These are phyloP conservation scores for Drosophila erecta DNA, from an alignment of 1,140 invertebrate genomes.

Conservation along the genomic window DNA sequence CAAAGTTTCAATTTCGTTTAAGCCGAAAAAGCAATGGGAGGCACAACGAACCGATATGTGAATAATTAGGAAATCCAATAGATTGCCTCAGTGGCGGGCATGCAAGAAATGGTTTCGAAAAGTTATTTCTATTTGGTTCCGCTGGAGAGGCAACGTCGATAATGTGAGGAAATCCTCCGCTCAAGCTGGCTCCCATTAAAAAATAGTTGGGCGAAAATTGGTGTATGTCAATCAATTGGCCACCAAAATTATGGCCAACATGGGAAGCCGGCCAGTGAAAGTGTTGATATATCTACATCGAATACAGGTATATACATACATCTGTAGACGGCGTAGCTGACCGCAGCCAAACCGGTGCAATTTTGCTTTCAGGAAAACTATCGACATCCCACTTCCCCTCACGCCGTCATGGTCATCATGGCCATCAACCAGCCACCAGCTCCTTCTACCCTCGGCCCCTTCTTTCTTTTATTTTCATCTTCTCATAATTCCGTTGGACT, in stretches of 20 bases:
- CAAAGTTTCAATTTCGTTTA: slow-evolving; percentile 4
- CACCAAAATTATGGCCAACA: slow-evolving; percentile 37
- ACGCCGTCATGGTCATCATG: not conserved
- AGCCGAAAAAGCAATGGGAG: not conserved
- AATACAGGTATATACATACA: slow-evolving; percentile 3
- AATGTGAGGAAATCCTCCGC: slow-evolving; percentile 39
- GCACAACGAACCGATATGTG: slow-evolving; percentile 1
- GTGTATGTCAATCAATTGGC: slow-evolving; percentile 39
- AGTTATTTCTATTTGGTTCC: slow-evolving; percentile 21
- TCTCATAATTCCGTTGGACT: slow-evolving; percentile 19
- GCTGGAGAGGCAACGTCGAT: slow-evolving; percentile 17
- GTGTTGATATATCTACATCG: slow-evolving; percentile 20
- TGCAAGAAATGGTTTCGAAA: slow-evolving; percentile 3
- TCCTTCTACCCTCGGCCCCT: not conserved
- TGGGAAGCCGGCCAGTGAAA: slow-evolving; percentile 29
- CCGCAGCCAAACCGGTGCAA: slow-evolving; percentile 36
- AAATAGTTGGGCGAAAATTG: slow-evolving; percentile 44
- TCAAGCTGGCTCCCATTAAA: slow-evolving; percentile 18
- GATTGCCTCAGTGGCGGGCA: slow-evolving; percentile 9
- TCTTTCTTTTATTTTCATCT: not conserved
- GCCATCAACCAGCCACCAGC: not conserved
- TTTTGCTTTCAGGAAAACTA: slow-evolving; percentile 41
- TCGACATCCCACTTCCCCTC: slow-evolving; percentile 27
- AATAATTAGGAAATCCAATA: slow-evolving; percentile 25
- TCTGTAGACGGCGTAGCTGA: slow-evolving; percentile 6